Evolutionary conservation across 2,797 vertebrate genomes (phyloP), one percentile per base, ranked within the genome.

Genomic region (Chelon auratus): DNA sequence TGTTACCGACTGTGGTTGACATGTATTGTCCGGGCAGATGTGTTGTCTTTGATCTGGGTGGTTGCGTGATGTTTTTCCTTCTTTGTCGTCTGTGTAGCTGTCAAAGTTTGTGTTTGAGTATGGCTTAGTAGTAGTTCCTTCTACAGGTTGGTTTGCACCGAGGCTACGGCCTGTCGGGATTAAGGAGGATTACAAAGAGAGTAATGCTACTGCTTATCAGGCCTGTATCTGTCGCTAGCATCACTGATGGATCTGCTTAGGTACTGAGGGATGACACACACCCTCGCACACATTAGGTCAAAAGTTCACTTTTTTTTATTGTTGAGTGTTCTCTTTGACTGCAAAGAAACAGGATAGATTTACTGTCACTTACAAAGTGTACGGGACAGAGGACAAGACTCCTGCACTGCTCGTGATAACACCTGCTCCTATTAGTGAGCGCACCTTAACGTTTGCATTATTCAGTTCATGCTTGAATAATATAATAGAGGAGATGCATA

Each of bases 111-210:
- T 80, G 68, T 66, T 62, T 10, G 36, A 62, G 83, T 70, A 62
- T 87, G 89, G 80, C 80, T 77, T 78, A 33, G 30, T 8, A 33
- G 42, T 62, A 48, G 59, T 77, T 78, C 64, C 68, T 68, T 73
- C 37, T 66, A 20, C 54, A 39, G 62, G 67, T 74, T 66, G 82
- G 62, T 90, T 87, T 83, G 43, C 57, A 33, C 76, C 20, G 74
- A 87, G 70, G 74, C 70, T 73, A 57, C 20, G 52, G 74, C 82
- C 84, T 82, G 85, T 87, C 77, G 57, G 90, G 93, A 94, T 95
- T 93, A 94, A 80, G 86, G 62, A 59, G 90, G 93, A 94, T 95
- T 94, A 95, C 72, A 51, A 58, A 78, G 33, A 87, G 84, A 86
- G 87, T 91, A 89, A 93, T 89, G 83, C 91, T 89, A 43, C 89